These are phyloP conservation scores for Carposina sasakii DNA, from an alignment of 1,140 invertebrate genomes.

Conservation along the genomic window DNA sequence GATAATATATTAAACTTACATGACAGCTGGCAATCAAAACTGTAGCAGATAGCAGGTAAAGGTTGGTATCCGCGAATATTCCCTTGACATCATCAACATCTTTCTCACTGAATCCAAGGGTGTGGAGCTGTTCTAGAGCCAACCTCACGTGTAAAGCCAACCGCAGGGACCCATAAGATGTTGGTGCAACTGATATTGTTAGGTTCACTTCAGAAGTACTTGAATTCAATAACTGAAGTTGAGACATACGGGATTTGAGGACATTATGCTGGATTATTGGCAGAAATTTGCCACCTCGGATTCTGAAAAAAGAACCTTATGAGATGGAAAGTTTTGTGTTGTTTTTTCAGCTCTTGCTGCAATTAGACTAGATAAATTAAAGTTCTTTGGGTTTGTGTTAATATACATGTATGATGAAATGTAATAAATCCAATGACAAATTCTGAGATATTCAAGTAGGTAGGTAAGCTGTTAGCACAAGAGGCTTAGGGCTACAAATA, in stretches of 20 bases:
- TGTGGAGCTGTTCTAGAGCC: constrained; percentile 81
- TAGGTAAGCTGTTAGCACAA: too few relatives aligned
- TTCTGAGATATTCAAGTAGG: too few relatives aligned
- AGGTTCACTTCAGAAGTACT: constrained; percentile 75
- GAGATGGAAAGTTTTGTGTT: too few relatives aligned
- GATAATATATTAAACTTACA: constrained; percentile 84
- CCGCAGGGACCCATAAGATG: constrained; percentile 80
- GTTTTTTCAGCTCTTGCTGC: too few relatives aligned
- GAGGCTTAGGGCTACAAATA: too few relatives aligned
- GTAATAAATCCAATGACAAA: too few relatives aligned
- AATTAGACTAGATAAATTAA: too few relatives aligned
- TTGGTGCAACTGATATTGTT: constrained; percentile 75
- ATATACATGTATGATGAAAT: too few relatives aligned
- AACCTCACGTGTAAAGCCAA: constrained; percentile 86
- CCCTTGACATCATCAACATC: constrained; percentile 98
- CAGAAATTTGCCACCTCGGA: constrained; percentile 81
- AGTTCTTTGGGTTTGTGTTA: too few relatives aligned
- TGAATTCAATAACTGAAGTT: constrained; percentile 78
- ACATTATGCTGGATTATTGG: constrained; percentile 89
- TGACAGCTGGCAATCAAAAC: constrained; percentile 93
- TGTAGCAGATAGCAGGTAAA: constrained; percentile 94
- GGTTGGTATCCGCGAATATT: constrained; percentile 96
- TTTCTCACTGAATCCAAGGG: constrained; percentile 91
- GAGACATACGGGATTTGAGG: constrained; percentile 82
- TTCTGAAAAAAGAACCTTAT: constrained; percentile 64